A percentile compares a stretch with the other conserved stretches of the same genome.
Conservation (phyloP, 1,140 invertebrate species). For the Adelges cooleyi region DNA sequence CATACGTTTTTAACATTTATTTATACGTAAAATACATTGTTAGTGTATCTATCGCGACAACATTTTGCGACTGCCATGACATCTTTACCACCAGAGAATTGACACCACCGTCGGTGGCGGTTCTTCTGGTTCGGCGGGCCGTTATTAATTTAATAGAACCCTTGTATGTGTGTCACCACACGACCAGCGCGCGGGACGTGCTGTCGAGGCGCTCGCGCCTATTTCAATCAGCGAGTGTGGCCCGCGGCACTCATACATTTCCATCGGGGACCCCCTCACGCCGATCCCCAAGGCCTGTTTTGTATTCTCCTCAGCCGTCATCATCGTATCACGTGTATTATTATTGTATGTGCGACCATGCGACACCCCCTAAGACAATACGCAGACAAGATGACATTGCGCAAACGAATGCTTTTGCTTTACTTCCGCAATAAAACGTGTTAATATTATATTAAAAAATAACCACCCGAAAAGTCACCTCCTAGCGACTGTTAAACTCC, state of each 20-base stretch:
- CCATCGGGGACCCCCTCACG: background rate
- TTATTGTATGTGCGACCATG: background rate
- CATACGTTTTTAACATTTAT: too few relatives aligned
- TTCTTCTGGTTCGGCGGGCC: slow-evolving; percentile 10
- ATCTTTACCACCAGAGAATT: background rate
- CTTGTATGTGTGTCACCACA: background rate
- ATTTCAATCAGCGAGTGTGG: slow-evolving; percentile 9
- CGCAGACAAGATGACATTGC: background rate
- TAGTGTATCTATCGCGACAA: too few relatives aligned
- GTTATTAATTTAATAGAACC: slow-evolving; percentile 21
- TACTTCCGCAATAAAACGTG: too few relatives aligned
- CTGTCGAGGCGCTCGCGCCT: background rate
- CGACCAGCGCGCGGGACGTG: too few relatives aligned
- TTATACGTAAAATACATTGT: too few relatives aligned
- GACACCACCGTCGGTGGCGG: slow-evolving; percentile 3
- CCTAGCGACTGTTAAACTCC: too few relatives aligned
- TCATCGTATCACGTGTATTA: background rate
- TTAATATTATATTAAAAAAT: too few relatives aligned
- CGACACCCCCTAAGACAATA: background rate
- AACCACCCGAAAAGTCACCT: too few relatives aligned
- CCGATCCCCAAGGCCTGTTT: background rate
- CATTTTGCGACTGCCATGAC: too few relatives aligned
- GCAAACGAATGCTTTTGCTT: background rate
- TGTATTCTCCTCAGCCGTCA: background rate
- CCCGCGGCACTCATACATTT: background rate